Conservation (phyloP, 2,888 invertebrate species). For the Sycophila texana region DNA sequence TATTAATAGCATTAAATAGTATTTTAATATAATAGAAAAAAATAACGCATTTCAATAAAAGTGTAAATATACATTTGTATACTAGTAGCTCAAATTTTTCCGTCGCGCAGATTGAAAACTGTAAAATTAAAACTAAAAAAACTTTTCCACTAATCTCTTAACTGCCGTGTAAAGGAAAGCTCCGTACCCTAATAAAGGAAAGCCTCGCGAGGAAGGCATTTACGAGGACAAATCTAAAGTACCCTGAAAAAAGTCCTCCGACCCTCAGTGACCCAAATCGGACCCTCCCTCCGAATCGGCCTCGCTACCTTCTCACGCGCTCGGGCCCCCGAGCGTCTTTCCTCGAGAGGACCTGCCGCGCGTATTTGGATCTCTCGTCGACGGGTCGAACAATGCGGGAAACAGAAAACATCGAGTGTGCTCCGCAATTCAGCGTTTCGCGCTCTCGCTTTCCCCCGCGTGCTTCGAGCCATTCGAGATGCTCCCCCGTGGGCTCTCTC, state of each 20-base stretch:
- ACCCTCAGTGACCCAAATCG: slow-evolving; percentile 14
- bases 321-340: slow-evolving; percentile 11
- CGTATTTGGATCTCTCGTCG: slow-evolving; percentile 51
- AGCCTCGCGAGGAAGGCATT: neutral
- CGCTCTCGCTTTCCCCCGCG: slow-evolving; percentile 28
- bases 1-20: neutral
- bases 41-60: neutral
- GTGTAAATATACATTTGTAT: too few relatives aligned
- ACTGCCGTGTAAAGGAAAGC: neutral
- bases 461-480: slow-evolving; percentile 61
- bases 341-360: slow-evolving; percentile 1
- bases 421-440: slow-evolving; percentile 21
- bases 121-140: neutral
- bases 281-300: neutral
- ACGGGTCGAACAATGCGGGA: slow-evolving; percentile 48
- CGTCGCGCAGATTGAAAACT: too few relatives aligned
- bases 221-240: slow-evolving; percentile 1
- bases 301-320: slow-evolving; percentile 8
- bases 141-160: neutral
- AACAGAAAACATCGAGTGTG: slow-evolving; percentile 40
- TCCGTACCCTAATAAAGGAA: neutral
- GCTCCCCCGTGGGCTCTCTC: slow-evolving; percentile 53
- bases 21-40: neutral
- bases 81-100: too few relatives aligned
- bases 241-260: slow-evolving; percentile 11